Base-by-base conservation (phyloP, 1,140 invertebrate genomes). In the Macrotrachela quadricornifera region DNA sequence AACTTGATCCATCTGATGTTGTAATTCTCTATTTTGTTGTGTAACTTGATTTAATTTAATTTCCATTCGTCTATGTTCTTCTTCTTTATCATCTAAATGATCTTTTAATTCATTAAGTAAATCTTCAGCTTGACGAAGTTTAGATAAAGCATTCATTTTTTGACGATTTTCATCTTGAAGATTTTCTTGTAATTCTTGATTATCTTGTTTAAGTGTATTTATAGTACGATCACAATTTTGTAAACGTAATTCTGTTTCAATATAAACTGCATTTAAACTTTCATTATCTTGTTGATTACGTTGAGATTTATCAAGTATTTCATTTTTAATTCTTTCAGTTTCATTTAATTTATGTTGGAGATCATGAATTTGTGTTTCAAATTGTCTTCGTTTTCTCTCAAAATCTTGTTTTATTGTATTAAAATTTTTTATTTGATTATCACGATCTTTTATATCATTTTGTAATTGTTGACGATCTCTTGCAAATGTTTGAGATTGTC, bases 141-240 rank as follows among this genome's bases (percentile, higher is more conserved):
- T 80, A 4, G 83, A 83, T 65, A 83, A 87, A 0, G 90, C 70
- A 3, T 81, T 78, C 49, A 96, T 67, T 67, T 96, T 96, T 64
- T 86, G 83, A 43, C 82, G 78, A 0, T 87, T 95, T 72, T 97
- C 92, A 63, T 95, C 88, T 65, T 94, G 85, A 1, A 91, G 70
- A 42, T 81, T 73, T 14, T 78, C 77, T 73, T 82, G 80, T 1
- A 80, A 74, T 69, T 91, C 86, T 1, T 75, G 73, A 45, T 90
- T 76, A 64, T 88, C 83, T 1, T 79, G 78, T 62, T 85, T 82
- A 55, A 80, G 77, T 11, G 79, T 80, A 47, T 77, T 57, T 14
- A 65, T 56, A 38, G 63, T 58, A 67, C 66, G 39, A 42, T 51
- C 50, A 61, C 15, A 37, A 61, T 61, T 30, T 60, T 52, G 18